Evolutionary conservation across 1,140 invertebrate genomes (phyloP), one percentile per base, ranked within the genome.

Genomic region (Cardiocondyla obscurior): DNA sequence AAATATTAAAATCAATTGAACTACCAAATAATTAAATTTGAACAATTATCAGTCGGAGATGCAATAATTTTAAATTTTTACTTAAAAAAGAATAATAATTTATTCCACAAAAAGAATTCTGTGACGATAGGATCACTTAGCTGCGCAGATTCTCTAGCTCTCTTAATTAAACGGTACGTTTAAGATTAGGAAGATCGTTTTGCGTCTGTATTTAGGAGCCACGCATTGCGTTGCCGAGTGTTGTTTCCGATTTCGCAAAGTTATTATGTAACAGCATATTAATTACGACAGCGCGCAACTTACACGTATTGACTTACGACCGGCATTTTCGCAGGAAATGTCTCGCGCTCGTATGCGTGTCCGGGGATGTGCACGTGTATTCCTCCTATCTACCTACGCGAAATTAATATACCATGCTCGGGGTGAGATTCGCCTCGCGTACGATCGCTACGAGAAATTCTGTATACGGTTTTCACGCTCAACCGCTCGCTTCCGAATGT

Each of bases 381-480:
- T n/a, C 39, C 39, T 49, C 28, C 25, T 51, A 69, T 33, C n/a
- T 53, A 70, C 46, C 67, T 74, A 30, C 36, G 36, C 53, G 36
- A 74, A 6, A 74, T 60, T 58, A 74, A 74, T 74, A 44, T 60
- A 39, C 36, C 25, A 28, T 60, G 53, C 12, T 19, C n/a, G 70
- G 25, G 30, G 46, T 30, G 70, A 74, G 70, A 60, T 60, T 74
- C 36, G 39, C 53, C 44, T 25, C 53, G 36, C 19, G 7, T 4
- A 53, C 53, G 53, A 60, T 74, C 25, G 36, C 25, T 55, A 55
- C n/a, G 70, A 60, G 33, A 49, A 58, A 60, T 74, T 60, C 70
- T 44, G 39, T 74, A 44, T 46, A 30, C 6, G 19, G n/a, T 12
- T 60, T 28, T 22, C 22, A 25, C 28, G 25, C 42, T 33, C 19